A percentile compares a stretch with the other conserved stretches of the same genome.
phyloP scores from a whole-genome alignment of 2,888 invertebrate species.

The Lithophane semibrunnea region DNA sequence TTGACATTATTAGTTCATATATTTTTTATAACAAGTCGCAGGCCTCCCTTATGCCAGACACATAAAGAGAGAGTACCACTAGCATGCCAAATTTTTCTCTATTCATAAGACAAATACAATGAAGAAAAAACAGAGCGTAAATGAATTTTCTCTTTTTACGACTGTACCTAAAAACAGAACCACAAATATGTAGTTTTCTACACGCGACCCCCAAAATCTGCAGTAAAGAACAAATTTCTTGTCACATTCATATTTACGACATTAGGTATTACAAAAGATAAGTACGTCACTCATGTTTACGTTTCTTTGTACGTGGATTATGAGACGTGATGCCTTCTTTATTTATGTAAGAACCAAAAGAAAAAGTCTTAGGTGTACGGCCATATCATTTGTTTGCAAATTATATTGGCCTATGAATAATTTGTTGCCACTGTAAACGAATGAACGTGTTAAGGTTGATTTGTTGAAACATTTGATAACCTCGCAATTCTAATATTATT shows the following conservation, averaged over 20 bases:
- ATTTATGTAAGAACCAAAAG: slow-evolving; percentile 82
- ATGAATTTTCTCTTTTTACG: slow-evolving; percentile 69
- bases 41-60: slow-evolving; percentile 43
- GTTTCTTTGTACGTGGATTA: slow-evolving; percentile 87
- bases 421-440: slow-evolving; percentile 65
- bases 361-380: slow-evolving; percentile 77
- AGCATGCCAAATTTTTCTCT: slow-evolving; percentile 64
- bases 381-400: slow-evolving; percentile 83
- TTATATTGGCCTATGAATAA: slow-evolving; percentile 85
- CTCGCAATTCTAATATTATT: slow-evolving; percentile 21
- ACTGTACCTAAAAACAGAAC: slow-evolving; percentile 66
- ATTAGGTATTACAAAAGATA: slow-evolving; percentile 84
- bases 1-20: slow-evolving; percentile 53
- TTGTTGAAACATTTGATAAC: slow-evolving; percentile 16
- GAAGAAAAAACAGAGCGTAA: slow-evolving; percentile 65
- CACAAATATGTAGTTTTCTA: slow-evolving; percentile 67
- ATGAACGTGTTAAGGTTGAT: slow-evolving; percentile 34
- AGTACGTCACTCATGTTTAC: slow-evolving; percentile 86
- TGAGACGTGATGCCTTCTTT: slow-evolving; percentile 85
- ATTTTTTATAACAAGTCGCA: slow-evolving; percentile 56
- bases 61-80: slow-evolving; percentile 59
- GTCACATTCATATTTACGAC: slow-evolving; percentile 85
- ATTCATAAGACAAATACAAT: slow-evolving; percentile 64
- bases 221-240: slow-evolving; percentile 72
- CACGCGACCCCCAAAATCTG: slow-evolving; percentile 67